These are phyloP conservation scores for Sisyra terminalis DNA, from an alignment of 2,888 invertebrate genomes.

Conservation along the genomic window DNA sequence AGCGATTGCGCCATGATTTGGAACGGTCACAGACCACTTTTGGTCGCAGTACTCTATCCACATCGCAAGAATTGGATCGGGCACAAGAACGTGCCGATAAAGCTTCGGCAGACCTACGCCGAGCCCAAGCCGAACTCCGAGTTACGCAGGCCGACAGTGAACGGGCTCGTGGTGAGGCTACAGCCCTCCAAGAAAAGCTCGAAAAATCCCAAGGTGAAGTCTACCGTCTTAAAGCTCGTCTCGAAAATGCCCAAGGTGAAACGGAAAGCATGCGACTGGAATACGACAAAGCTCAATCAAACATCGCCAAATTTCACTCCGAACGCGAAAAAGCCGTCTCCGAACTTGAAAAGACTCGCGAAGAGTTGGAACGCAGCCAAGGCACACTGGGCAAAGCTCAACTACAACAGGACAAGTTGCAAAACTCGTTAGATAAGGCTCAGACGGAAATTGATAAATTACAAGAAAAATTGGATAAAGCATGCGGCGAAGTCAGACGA, in stretches of 20 bases:
- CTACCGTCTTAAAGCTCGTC: constrained; percentile 79
- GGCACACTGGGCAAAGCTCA: constrained; percentile 83
- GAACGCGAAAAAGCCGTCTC: constrained; percentile 76
- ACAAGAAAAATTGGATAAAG: constrained; percentile 75
- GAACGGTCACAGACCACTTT: constrained; percentile 72
- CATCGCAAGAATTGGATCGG: constrained; percentile 67
- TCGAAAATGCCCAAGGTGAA: constrained; percentile 90
- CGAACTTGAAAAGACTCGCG: constrained; percentile 72
- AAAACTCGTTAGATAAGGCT: constrained; percentile 73
- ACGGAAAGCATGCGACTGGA: constrained; percentile 86
- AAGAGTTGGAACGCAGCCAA: constrained; percentile 77
- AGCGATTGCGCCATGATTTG: constrained; percentile 69
- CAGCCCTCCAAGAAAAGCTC: constrained; percentile 76
- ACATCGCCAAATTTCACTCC: constrained; percentile 68
- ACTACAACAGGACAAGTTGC: constrained; percentile 79
- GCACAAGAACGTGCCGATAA: constrained; percentile 78
- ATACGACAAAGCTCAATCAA: constrained; percentile 71
- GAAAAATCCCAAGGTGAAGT: constrained; percentile 93
- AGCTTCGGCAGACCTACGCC: constrained; percentile 62
- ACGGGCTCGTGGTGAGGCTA: constrained; percentile 65
- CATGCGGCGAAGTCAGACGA: constrained; percentile 65
- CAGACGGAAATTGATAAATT: constrained; percentile 82
- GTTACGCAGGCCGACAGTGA: constrained; percentile 87
- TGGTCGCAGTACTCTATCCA: constrained; percentile 64
- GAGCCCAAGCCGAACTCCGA: constrained; percentile 78